Conservation (phyloP, 1,140 invertebrate genomes). For the Drosophila dunni region DNA sequence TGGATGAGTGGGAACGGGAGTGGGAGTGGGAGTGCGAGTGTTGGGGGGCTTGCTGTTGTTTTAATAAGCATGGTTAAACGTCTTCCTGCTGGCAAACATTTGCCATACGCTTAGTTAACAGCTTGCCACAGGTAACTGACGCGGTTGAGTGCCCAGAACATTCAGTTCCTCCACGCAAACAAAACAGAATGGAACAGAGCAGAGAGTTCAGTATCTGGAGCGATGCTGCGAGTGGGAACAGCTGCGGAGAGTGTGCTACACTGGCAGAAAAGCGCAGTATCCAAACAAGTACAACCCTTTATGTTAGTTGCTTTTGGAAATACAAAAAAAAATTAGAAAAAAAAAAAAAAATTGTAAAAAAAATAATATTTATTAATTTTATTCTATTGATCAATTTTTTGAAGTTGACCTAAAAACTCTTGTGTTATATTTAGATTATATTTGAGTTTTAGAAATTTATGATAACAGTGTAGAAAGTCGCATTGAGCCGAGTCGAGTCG, state of each 20-base stretch:
- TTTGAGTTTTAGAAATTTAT: too few species aligned
- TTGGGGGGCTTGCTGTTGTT: slow-evolving; percentile 50
- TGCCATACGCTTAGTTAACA: slow-evolving; percentile 79
- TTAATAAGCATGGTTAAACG: slow-evolving; percentile 77
- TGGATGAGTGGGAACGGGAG: slow-evolving; percentile 25
- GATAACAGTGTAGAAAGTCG: neutral
- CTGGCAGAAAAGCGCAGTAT: too few species aligned
- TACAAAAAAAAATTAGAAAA: too few species aligned
- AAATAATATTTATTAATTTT: too few species aligned
- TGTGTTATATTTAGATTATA: too few species aligned
- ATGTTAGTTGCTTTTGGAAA: too few species aligned
- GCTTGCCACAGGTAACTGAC: slow-evolving; percentile 77
- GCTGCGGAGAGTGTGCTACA: neutral
- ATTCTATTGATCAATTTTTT: too few species aligned
- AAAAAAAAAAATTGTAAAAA: too few species aligned
- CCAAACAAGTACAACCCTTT: too few species aligned
- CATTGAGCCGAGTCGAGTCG: slow-evolving; percentile 6
- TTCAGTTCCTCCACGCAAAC: slow-evolving; percentile 34
- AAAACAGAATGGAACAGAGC: slow-evolving; percentile 4
- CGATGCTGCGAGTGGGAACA: neutral
- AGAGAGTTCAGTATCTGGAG: slow-evolving; percentile 3
- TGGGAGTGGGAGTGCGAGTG: too few species aligned
- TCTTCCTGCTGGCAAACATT: slow-evolving; percentile 78
- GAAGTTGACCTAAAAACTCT: too few species aligned
- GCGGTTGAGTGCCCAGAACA: slow-evolving; percentile 67